Conservation (phyloP, 1,140 invertebrate genomes). For the Brachionus paranguensis region DNA sequence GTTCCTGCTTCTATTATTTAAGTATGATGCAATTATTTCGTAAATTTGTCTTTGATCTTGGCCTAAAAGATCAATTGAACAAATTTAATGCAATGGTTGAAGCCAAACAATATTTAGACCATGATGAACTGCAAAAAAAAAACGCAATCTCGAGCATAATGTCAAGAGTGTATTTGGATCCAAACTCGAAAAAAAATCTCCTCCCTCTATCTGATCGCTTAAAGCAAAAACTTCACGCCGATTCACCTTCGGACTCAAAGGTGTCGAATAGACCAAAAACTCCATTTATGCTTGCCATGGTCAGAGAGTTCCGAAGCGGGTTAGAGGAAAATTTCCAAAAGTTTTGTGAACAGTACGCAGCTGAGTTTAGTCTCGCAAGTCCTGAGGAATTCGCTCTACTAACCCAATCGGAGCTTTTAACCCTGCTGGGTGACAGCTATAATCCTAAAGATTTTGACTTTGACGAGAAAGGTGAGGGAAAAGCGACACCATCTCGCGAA, state of each 20-base stretch:
- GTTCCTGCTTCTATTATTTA: background rate
- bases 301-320: background rate
- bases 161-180: background rate
- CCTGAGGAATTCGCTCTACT: background rate
- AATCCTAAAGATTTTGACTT: constrained; percentile 32
- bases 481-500: background rate
- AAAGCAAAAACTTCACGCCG: background rate
- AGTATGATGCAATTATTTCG: constrained; percentile 38
- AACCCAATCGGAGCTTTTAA: background rate
- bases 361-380: background rate
- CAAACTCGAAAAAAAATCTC: constrained; percentile 13
- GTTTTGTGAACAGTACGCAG: constrained; percentile 9
- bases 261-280: background rate
- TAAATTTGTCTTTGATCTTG: constrained; percentile 20
- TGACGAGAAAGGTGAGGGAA: constrained; percentile 25
- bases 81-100: constrained; percentile 32
- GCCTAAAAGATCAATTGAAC: constrained; percentile 32
- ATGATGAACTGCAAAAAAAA: constrained; percentile 8
- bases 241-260: background rate
- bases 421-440: background rate
- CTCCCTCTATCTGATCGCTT: constrained; percentile 7
- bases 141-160: background rate
- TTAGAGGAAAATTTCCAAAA: constrained; percentile 24
- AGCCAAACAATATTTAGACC: constrained; percentile 15
- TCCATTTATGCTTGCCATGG: background rate